Base-by-base conservation (phyloP, 2,797 vertebrate species). In the Halcyon chelicuti region DNA sequence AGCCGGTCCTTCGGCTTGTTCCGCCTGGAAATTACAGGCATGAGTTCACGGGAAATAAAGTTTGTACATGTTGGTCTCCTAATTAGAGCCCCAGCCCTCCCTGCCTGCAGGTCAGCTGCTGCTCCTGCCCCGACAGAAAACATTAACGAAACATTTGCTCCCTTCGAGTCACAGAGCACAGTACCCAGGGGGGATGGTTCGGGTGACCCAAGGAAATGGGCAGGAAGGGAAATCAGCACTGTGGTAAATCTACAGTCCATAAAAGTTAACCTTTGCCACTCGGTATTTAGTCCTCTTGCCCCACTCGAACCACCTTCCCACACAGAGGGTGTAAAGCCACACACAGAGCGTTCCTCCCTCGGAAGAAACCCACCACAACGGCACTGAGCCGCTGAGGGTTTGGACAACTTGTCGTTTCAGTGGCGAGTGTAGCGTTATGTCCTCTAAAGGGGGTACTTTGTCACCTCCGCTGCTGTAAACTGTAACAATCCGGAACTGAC, bases 21-120 rank as follows among this genome's bases (percentile, higher is more conserved):
- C 70, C 9, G 22, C 37, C 44, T n/a, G 76, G 63, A n/a, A 65
- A 61, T 51, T 15, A 71, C 61, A 63, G 7, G 57, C 46, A 47
- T 6, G 63, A 78, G 60, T 79, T 85, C 60, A 85, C 26, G 55
- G 86, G 52, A 87, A 93, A 72, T 67, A 73, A 68, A 85, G 67
- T 61, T 57, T 70, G 77, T 26, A 35, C 23, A 35, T 9, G 35
- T 28, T 72, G 52, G 52, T 72, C 82, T 73, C 70, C 86, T 72
- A 26, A 70, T 66, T 60, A 9, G 31, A 58, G 71, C 54, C 42
- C 42, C 74, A 44, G 72, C 31, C 14, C 33, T 54, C 77, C 68
- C 54, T 19, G 73, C 37, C 83, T 60, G 72, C 81, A 60, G 19
- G 55, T 78, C 62, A 47, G 75, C 83, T 33, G 84, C 87, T 86